These are phyloP conservation scores for Drosophila heteroneura DNA, from an alignment of 2,888 invertebrate species.

Conservation along the genomic window DNA sequence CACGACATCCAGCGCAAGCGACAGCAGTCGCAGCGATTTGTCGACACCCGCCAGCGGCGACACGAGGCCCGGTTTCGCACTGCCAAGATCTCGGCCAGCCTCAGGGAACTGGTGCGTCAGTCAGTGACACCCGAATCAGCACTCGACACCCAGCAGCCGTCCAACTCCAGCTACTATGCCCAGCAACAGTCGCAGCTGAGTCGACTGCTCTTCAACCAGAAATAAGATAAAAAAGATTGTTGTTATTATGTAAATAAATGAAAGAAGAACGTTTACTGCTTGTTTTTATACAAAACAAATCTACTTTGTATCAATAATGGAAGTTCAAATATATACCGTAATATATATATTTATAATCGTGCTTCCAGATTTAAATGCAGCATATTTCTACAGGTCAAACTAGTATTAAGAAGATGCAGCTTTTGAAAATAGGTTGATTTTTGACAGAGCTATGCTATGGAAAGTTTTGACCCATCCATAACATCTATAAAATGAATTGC, in stretches of 20 bases:
- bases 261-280: background rate
- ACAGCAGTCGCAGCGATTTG: conserved; percentile 80
- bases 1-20: conserved; percentile 82
- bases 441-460: background rate
- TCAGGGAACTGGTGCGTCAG: conserved; percentile 83
- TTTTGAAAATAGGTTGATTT: background rate
- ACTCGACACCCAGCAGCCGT: conserved; percentile 58
- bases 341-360: too few species aligned
- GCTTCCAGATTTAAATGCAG: too few species aligned
- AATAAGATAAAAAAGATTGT: conserved; percentile 32
- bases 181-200: conserved; percentile 67
- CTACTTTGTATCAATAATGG: background rate
- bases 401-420: background rate
- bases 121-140: conserved; percentile 83
- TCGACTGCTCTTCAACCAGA: conserved; percentile 61
- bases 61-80: conserved; percentile 81
- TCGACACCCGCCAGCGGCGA: conserved; percentile 76
- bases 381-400: background rate
- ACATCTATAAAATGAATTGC: background rate
- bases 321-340: too few species aligned
- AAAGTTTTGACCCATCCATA: background rate
- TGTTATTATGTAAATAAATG: conserved; percentile 55
- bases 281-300: background rate
- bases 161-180: conserved; percentile 14
- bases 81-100: conserved; percentile 84